Base-by-base conservation (phyloP, 2,888 invertebrate species). In the Argyra leucocephala region DNA sequence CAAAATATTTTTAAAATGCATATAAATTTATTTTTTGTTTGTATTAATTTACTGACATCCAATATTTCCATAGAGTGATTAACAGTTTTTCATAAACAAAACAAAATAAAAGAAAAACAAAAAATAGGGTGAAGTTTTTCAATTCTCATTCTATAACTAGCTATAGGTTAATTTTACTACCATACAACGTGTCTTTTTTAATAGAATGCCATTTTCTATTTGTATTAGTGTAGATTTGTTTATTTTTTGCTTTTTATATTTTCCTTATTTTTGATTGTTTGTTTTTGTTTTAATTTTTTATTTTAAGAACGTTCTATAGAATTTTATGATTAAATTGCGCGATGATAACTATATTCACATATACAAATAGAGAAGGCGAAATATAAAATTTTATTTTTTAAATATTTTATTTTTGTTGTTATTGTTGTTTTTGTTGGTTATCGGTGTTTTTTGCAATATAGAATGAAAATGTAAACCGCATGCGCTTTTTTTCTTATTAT, bases 391-490 rank as follows among this genome's bases (percentile, higher is more conserved):
- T 18, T 48, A 48, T 48, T 48, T 48, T 48, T 48, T 48, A 18
- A 5, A 12, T 6, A 3, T 48, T n/a, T 48, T 2, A n/a, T 48
- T 18, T 2, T 48, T 18, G 48, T 48, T 48, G 48, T 9, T 31
- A n/a, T 12, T 37, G 37, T 37, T 37, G 6, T 15, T 37, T 37
- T 37, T 37, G 3, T 37, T 48, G 9, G 12, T 48, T n/a, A 18
- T 15, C n/a, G 5, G 48, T 48, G 12, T 48, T 48, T 37, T 48
- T 48, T 48, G 48, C 48, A 48, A 48, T 48, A 60, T 48, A 68
- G 65, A 67, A 68, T 67, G 68, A 67, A 65, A 69, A 70, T 67
- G 70, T 70, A 69, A 68, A 71, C 71, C 71, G 73, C 73, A 72
- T 73, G 73, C 73, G 73, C 73, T 70, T 70, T 69, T 69, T 48